Evolutionary conservation across 2,888 invertebrate species (phyloP), one percentile per base, ranked within the genome.

Genomic region (Formica aserva): DNA sequence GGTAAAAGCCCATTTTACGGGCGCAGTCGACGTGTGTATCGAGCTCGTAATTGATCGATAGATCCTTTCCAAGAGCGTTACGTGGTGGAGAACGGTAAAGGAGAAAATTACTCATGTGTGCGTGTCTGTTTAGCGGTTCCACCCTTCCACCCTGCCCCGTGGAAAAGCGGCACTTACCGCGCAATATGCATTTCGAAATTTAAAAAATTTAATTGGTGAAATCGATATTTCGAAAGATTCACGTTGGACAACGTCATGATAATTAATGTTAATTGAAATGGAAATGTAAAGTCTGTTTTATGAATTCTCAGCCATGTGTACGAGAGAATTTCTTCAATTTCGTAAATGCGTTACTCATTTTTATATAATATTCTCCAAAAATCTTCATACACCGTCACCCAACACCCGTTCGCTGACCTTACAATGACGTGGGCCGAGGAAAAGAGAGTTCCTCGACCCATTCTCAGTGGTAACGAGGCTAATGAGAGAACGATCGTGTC

Each of bases 381-480:
- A 76, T 66, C 63, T 13, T 65, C 32, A 26, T 41, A 18, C 15
- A 60, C 13, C 41, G 52, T 52, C 52, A 18, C 41, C 48, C 66
- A 65, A 66, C 75, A 67, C 35, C 13, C 69, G 76, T 76, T 67
- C 76, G 75, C 67, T 66, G 76, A 76, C 76, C 69, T 66, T 48
- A 52, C 67, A 32, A 26, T 6, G 22, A 76, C 76, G 69, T 35
- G 35, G 69, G 48, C 15, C 15, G 57, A 32, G 84, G 76, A 65
- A 66, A 80, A 84, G 89, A 91, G 89, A 91, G 91, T 91, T 90
- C 89, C 88, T 86, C 87, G 83, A 87, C 82, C 86, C 85, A 89
- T 87, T 89, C 83, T 63, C 82, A 88, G 85, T 89, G 87, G 90
- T 92, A 94, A 94, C 88, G 93, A 94, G 93, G 93, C 94, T 94